Conservation (phyloP, 1,140 invertebrate species). For the Trichomalopsis sarcophagae region DNA sequence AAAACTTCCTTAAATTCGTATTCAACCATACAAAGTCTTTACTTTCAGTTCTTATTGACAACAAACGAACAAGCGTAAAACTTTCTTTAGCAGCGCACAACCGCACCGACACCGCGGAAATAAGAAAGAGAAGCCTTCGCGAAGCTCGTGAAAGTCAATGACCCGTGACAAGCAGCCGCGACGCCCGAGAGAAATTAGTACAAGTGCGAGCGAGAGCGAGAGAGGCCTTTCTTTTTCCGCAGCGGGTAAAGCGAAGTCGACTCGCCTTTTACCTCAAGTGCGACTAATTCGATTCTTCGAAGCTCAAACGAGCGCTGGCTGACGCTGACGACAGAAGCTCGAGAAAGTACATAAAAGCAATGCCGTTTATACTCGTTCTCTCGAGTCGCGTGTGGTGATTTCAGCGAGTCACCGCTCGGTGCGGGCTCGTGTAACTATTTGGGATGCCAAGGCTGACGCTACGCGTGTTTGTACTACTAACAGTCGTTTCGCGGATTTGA, state of each 20-base stretch:
- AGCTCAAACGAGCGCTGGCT: background rate
- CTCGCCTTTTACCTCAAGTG: background rate
- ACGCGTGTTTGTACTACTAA: slow-evolving; percentile 2
- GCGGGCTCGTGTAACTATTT: background rate
- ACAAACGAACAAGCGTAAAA: background rate
- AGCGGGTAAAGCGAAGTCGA: background rate
- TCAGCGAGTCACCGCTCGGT: background rate
- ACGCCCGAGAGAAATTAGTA: slow-evolving; percentile 24
- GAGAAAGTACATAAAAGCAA: background rate
- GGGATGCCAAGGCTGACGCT: background rate
- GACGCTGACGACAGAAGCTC: background rate
- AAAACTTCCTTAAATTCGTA: too few species aligned
- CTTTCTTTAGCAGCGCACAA: background rate
- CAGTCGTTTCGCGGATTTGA: background rate
- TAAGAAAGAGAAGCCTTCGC: background rate
- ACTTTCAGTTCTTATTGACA: background rate
- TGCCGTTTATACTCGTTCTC: background rate
- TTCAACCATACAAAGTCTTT: too few species aligned
- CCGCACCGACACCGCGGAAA: background rate
- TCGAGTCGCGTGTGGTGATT: background rate
- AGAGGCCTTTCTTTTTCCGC: background rate
- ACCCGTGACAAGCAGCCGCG: background rate
- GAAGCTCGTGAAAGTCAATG: slow-evolving; percentile 24
- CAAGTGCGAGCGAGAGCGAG: background rate
- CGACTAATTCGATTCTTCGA: slow-evolving; percentile 7